Evolutionary conservation across 2,888 invertebrate genomes (phyloP).

Genomic region (Hemicrepidius hirtus): DNA sequence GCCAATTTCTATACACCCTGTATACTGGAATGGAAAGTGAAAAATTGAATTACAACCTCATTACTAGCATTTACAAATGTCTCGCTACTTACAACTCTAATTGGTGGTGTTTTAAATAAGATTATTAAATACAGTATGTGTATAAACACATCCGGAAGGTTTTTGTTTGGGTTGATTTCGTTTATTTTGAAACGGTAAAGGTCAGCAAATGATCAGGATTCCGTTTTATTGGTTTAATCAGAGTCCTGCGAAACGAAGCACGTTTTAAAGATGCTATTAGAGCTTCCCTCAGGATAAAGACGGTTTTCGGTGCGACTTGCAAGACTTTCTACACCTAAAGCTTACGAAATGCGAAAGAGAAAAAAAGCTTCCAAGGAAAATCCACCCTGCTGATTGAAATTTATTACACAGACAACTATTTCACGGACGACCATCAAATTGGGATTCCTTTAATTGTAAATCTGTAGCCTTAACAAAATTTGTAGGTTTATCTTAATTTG

Average conservation of each 20-base stretch:
- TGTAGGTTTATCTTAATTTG: background rate
- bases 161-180: background rate
- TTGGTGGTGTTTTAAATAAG: too few species aligned
- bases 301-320: conserved; percentile 7
- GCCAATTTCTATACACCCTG: too few species aligned
- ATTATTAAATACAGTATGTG: too few species aligned
- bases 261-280: conserved; percentile 26
- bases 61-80: too few species aligned
- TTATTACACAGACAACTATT: conserved; percentile 14
- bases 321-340: conserved; percentile 1
- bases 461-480: background rate
- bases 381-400: conserved; percentile 25
- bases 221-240: conserved; percentile 29
- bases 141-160: too few species aligned
- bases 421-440: conserved; percentile 7
- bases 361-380: conserved; percentile 1
- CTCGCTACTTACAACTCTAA: too few species aligned
- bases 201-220: conserved; percentile 8
- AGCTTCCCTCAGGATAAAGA: conserved; percentile 3
- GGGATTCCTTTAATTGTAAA: background rate
- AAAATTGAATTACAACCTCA: too few species aligned
- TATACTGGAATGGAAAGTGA: too few species aligned
- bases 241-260: conserved; percentile 19
- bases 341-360: background rate
- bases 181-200: background rate